Base-by-base conservation (phyloP, 2,888 invertebrate species). In the Glaucopsyche alexis region DNA sequence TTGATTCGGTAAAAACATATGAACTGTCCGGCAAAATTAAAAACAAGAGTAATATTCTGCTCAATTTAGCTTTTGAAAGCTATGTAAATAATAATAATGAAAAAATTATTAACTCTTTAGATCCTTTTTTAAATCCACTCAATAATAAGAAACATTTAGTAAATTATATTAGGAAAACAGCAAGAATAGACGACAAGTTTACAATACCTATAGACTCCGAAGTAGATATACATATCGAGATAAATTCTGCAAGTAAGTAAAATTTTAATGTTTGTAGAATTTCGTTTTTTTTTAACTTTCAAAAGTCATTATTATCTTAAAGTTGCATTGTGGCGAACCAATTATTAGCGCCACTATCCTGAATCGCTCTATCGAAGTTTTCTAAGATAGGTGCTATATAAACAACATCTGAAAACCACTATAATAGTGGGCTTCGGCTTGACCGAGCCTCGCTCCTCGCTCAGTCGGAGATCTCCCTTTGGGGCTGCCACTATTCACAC, bases 1-100 rank as follows among this genome's bases (percentile, higher is more conserved):
- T 5, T 38, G 7, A 60, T 60, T 60, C 38, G 13, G 29, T 60
- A 60, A 60, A 29, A 4, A 29, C 60, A 7, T 1, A 29, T 7
- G 14, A 60, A 29, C 6, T 6, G 16, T 7, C 66, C 11, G n/a
- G 42, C 16, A 40, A 40, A n/a, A 14, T 52, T 11, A 14, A 14
- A 0, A n/a, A 16, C n/a, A n/a, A 50, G 19, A 70, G 14, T 11
- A 11, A 52, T 50, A 69, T 72, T n/a, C 52, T 69, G 13, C 42
- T 88, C 16, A 81, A 88, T 71, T 77, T 91, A 69, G 85, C 82
- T 71, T 85, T 90, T 75, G 84, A 86, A 73, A 84, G 81, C 19
- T 85, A 83, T 64, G 1, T 78, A 7, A 83, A 85, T 73, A 79
- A 85, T 9, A 79, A 82, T 71, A 84, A 86, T 66, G 80, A 85